Base-by-base conservation (phyloP, 1,140 invertebrate species). In the Scaptomyza pallida region DNA sequence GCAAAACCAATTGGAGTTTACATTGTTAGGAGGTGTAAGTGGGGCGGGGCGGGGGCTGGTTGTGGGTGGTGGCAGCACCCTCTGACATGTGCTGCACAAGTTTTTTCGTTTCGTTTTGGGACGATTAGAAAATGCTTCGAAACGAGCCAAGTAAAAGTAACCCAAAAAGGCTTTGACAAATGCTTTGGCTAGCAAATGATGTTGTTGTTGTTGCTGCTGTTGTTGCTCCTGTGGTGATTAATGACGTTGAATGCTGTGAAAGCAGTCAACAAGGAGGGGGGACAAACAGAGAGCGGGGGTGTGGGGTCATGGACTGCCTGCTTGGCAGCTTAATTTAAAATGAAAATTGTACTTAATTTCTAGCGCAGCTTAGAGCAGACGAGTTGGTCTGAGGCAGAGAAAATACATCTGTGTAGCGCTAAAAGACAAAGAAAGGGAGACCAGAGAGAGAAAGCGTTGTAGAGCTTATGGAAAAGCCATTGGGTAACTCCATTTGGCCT, bases 321-420 rank as follows among this genome's bases (percentile, higher is more conserved):
- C 26, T 41, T 77, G 82, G 81, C 82, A 88, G 81, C 81, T 85
- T 85, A 86, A 85, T 85, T 85, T 85, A 86, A 85, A 85, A 85
- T 85, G 77, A 85, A 85, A 85, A 85, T 88, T 85, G 81, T 85
- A 85, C 81, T 85, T 85, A 86, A 85, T 85, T 85, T 88, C 77
- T 81, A 75, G 81, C 73, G 54, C 12, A 52, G 54, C 54, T 57
- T 41, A 41, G 44, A 41, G 44, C 59, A 43, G 30, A 35, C 35
- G 59, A 61, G 12, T 26, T 57, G 23, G 54, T 17, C 4, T 6
- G 40, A 30, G 21, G 56, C 15, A 17, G 37, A 33, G 5, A 52
- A 23, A 26, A 64, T 33, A 54, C 65, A 69, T 47, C 65, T 69
- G 59, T 62, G 37, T 33, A 26, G 48, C 23, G 9, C 50, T 48